Conservation (phyloP, 2,113 vertebrate species). For the Melospiza melodia region DNA sequence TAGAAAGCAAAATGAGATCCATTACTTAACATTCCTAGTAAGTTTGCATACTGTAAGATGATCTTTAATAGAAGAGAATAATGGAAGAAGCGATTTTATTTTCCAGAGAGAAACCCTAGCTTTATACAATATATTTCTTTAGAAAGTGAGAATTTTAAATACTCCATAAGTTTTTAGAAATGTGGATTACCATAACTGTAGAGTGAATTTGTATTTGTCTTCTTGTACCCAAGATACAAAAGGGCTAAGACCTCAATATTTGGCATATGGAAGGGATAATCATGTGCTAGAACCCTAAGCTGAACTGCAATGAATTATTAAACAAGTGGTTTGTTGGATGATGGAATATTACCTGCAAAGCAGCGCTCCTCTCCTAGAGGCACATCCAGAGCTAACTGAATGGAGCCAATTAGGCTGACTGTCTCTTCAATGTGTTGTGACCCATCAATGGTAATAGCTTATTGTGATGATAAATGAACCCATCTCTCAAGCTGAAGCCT, state of each 20-base stretch:
- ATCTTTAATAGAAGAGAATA: background rate
- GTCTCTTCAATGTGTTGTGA: slow-evolving; percentile 83
- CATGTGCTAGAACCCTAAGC: slow-evolving; percentile 21
- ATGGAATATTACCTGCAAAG: slow-evolving; percentile 78
- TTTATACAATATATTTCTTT: background rate
- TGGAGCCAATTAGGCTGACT: slow-evolving; percentile 82
- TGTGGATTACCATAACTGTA: background rate
- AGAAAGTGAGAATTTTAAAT: background rate
- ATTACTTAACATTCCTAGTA: background rate
- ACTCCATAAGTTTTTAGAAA: background rate
- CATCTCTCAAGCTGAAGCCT: slow-evolving; percentile 79
- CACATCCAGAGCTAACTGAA: slow-evolving; percentile 70
- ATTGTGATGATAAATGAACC: slow-evolving; percentile 90
- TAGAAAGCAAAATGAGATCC: background rate
- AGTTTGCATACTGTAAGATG: background rate
- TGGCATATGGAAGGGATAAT: slow-evolving; percentile 47
- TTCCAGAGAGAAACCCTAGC: background rate
- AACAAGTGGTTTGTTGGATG: slow-evolving; percentile 70
- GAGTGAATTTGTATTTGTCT: background rate
- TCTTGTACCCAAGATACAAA: background rate
- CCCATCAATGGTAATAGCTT: slow-evolving; percentile 84
- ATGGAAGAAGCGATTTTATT: background rate
- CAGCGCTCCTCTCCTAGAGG: slow-evolving; percentile 68
- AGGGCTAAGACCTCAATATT: slow-evolving; percentile 29
- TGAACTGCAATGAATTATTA: slow-evolving; percentile 76